Percentiles rank a stretch among this genome's conserved stretches.
Conservation (phyloP, 2,888 invertebrate genomes). For the Chrysina gloriosa region DNA sequence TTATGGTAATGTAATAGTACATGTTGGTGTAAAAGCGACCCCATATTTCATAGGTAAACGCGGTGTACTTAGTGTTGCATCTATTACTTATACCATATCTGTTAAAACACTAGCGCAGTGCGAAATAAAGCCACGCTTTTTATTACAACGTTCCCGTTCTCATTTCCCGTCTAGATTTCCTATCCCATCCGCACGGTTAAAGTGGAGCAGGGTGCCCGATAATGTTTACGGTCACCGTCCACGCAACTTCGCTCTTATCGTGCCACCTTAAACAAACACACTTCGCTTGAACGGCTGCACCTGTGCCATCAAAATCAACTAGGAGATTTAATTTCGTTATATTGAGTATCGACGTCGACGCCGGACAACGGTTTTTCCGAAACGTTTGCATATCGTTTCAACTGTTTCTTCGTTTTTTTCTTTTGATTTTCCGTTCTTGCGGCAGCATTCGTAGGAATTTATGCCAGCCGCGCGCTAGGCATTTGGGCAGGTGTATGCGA, state of each 20-base stretch:
- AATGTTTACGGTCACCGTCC: constrained; percentile 28
- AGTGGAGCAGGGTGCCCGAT: neutral
- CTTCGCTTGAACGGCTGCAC: constrained; percentile 7
- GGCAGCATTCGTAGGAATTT: constrained; percentile 23
- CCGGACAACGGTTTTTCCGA: constrained; percentile 13
- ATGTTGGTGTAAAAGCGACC: neutral
- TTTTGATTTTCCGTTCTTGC: constrained; percentile 11
- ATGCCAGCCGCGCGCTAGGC: constrained; percentile 7
- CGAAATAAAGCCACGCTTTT: constrained; percentile 27
- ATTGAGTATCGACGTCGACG: constrained; percentile 20
- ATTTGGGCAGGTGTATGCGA: constrained; percentile 26
- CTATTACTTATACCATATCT: constrained; percentile 31
- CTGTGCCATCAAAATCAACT: constrained; percentile 26
- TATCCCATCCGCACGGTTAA: constrained; percentile 2
- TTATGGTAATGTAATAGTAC: neutral
- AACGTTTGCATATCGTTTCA: constrained; percentile 15
- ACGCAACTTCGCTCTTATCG: constrained; percentile 29
- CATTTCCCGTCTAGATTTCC: constrained; percentile 35
- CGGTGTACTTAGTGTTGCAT: constrained; percentile 13
- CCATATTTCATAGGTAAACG: constrained; percentile 11
- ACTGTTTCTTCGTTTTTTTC: neutral
- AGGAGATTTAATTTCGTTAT: constrained; percentile 28
- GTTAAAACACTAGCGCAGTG: constrained; percentile 17
- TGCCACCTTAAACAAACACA: constrained; percentile 15
- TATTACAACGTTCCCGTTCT: constrained; percentile 27